Percentiles rank a stretch among this genome's conserved stretches.
Evolutionary conservation across 2,888 invertebrate genomes (phyloP).

Genomic region (Rosalia funebris): DNA sequence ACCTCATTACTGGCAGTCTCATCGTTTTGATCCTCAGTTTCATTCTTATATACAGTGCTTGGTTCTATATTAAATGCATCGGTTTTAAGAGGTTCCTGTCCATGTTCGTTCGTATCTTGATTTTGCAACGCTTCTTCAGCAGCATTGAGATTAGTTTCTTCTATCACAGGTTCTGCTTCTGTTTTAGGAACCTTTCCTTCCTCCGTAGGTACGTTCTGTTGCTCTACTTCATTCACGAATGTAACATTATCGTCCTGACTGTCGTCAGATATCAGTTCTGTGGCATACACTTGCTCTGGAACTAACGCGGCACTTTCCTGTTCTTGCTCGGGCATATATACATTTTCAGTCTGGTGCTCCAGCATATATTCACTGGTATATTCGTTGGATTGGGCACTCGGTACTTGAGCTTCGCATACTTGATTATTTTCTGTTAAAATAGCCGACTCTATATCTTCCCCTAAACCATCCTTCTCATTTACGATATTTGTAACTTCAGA

Average conservation of each 20-base stretch:
- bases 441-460: background rate
- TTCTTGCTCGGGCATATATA: slow-evolving; percentile 13
- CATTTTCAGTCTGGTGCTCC: slow-evolving; percentile 9
- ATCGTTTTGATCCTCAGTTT: too few relatives aligned
- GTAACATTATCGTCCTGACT: background rate
- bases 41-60: too few relatives aligned
- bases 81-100: background rate
- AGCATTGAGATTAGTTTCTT: background rate
- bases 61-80: background rate
- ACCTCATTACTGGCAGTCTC: too few relatives aligned
- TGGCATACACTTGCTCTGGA: slow-evolving; percentile 5
- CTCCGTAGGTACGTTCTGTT: background rate
- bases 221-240: background rate
- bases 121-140: background rate
- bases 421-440: background rate
- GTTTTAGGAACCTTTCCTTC: too few relatives aligned
- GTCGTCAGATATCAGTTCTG: slow-evolving; percentile 4
- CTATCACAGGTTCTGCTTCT: background rate
- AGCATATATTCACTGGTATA: slow-evolving; percentile 15
- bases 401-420: background rate
- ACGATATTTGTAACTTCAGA: background rate
- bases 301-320: background rate
- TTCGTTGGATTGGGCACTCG: background rate
- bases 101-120: background rate
- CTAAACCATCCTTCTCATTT: background rate